Evolutionary conservation across 2,888 invertebrate genomes (phyloP).

Genomic region (Macrosoma leucophasiata): DNA sequence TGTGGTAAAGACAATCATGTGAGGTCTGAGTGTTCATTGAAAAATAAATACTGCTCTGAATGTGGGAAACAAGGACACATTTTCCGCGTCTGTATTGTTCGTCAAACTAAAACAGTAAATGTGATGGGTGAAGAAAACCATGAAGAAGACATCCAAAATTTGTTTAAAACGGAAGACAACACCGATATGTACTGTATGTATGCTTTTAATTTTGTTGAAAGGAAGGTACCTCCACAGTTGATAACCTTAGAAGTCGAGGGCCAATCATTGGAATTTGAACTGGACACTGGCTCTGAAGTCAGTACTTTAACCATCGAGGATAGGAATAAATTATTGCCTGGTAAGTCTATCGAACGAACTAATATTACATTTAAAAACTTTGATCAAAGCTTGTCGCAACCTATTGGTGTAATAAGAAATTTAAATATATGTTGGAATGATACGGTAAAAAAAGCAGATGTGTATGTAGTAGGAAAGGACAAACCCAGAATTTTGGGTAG

Average conservation of each 20-base stretch:
- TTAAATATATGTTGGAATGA: not conserved
- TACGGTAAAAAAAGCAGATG: not conserved
- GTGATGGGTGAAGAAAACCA: too few relatives aligned
- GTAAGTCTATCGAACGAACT: not conserved
- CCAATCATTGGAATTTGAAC: slow-evolving; percentile 4
- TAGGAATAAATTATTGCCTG: slow-evolving; percentile 4
- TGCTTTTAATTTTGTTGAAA: too few relatives aligned
- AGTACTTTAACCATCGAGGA: slow-evolving; percentile 4
- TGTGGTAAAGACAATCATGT: too few relatives aligned
- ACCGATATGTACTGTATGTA: too few relatives aligned
- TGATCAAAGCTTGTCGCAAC: slow-evolving; percentile 9
- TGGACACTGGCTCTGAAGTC: slow-evolving; percentile 14
- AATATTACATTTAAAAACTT: slow-evolving; percentile 10
- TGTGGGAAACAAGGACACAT: too few relatives aligned
- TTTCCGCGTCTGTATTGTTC: too few relatives aligned
- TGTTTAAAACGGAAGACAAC: too few relatives aligned
- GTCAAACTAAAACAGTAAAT: slow-evolving; percentile 11
- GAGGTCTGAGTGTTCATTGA: too few relatives aligned
- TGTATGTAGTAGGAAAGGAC: not conserved
- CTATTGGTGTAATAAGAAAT: slow-evolving; percentile 6
- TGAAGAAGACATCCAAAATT: too few relatives aligned
- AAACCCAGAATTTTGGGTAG: slow-evolving; percentile 4
- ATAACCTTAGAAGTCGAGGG: slow-evolving; percentile 1
- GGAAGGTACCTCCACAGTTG: slow-evolving; percentile 8
- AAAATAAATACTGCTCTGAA: too few relatives aligned